Percentiles rank a stretch among this genome's conserved stretches.
phyloP scores from a whole-genome alignment of 2,888 invertebrate genomes.

The Malthinus seriepunctatus region DNA sequence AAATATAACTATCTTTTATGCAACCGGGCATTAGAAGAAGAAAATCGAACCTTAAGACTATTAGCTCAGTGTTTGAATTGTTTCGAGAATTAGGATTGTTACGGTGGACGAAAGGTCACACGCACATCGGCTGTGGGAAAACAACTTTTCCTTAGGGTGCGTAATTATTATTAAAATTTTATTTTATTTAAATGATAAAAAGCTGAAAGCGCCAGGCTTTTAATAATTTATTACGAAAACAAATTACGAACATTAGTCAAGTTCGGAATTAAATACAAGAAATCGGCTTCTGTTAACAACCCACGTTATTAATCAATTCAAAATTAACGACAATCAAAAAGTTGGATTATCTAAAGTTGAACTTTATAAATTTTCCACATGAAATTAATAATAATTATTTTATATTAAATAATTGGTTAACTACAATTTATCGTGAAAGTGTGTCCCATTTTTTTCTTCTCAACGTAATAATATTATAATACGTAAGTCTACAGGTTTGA shows the following conservation, averaged over 20 bases:
- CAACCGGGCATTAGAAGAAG: no score
- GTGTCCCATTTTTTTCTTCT: conserved; percentile 28
- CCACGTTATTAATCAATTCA: conserved; percentile 18
- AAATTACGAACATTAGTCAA: conserved; percentile 22
- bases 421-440: conserved; percentile 30
- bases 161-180: no score
- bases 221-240: conserved; percentile 14
- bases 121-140: no score
- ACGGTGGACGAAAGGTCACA: no score
- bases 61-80: no score
- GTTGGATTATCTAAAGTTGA: conserved; percentile 7
- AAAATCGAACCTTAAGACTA: no score
- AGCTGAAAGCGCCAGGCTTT: no score
- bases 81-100: no score
- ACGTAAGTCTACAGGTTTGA: conserved; percentile 26
- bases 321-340: conserved; percentile 23
- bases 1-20: no score
- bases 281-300: conserved; percentile 19
- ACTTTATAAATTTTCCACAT: background rate
- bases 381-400: background rate
- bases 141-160: no score
- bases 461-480: conserved; percentile 22
- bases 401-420: conserved; percentile 16
- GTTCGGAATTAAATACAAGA: conserved; percentile 17
- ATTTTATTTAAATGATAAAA: background rate